Conservation (phyloP, 2,888 invertebrate genomes). For the Neoascia interrupta region DNA sequence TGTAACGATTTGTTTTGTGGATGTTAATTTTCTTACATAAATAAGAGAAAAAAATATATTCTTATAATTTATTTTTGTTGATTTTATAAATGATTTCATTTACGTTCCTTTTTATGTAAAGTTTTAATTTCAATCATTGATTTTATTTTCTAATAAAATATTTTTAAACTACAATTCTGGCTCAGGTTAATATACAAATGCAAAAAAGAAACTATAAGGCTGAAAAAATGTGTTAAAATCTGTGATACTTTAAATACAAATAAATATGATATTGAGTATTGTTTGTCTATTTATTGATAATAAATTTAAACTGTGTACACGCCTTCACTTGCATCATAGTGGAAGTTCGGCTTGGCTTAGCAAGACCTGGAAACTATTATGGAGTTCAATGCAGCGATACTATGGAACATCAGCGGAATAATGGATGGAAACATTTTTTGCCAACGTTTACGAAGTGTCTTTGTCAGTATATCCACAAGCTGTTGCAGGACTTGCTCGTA, state of each 20-base stretch:
- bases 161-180: slow-evolving; percentile 11
- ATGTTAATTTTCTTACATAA: slow-evolving; percentile 5
- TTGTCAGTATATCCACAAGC: too few relatives aligned
- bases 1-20: slow-evolving; percentile 10
- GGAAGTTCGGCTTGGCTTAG: too few relatives aligned
- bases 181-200: slow-evolving; percentile 36
- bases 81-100: slow-evolving; percentile 6
- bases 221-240: slow-evolving; percentile 59
- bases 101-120: neutral
- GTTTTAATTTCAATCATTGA: neutral
- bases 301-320: too few relatives aligned
- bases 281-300: too few relatives aligned
- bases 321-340: too few relatives aligned
- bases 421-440: too few relatives aligned
- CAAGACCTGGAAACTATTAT: too few relatives aligned
- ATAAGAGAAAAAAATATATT: neutral
- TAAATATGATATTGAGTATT: slow-evolving; percentile 47
- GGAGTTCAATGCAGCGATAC: too few relatives aligned
- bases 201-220: slow-evolving; percentile 55
- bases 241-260: too few relatives aligned
- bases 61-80: slow-evolving; percentile 11
- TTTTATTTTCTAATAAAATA: slow-evolving; percentile 1
- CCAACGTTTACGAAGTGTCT: too few relatives aligned
- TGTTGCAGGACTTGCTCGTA: too few relatives aligned
- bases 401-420: too few relatives aligned